These are phyloP conservation scores for Leptogaster cylindrica DNA, from an alignment of 2,888 invertebrate species.

Conservation along the genomic window DNA sequence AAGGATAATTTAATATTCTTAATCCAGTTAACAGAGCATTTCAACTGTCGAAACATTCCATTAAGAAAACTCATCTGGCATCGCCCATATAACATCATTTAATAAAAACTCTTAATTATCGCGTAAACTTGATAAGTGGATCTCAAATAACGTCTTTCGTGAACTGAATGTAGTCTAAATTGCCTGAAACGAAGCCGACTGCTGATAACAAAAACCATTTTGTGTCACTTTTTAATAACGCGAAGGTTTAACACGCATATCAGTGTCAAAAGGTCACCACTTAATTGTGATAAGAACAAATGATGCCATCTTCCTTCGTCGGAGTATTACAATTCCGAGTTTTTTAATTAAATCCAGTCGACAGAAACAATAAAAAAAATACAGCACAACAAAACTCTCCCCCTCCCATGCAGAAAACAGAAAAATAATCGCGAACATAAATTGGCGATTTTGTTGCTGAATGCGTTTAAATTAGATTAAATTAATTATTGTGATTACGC, in stretches of 20 bases:
- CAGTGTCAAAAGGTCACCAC: constrained; percentile 8
- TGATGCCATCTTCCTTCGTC: not conserved
- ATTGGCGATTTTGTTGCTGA: constrained; percentile 36
- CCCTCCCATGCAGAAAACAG: constrained; percentile 1
- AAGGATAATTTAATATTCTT: no score
- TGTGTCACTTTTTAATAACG: constrained; percentile 7
- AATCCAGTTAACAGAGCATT: no score
- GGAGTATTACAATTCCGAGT: not conserved
- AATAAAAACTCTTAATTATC: constrained; percentile 3
- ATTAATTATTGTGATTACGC: constrained; percentile 36
- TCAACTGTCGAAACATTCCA: no score
- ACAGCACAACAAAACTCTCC: no score
- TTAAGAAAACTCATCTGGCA: no score
- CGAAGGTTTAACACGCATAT: constrained; percentile 1
- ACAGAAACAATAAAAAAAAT: no score
- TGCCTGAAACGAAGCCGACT: not conserved
- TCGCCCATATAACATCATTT: no score
- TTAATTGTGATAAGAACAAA: not conserved
- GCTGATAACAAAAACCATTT: not conserved
- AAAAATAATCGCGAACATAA: not conserved
- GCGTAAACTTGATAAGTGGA: constrained; percentile 1
- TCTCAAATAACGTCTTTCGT: not conserved
- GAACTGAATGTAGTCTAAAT: not conserved
- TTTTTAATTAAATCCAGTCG: constrained; percentile 21
- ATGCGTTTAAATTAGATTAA: constrained; percentile 38